phyloP scores from a whole-genome alignment of 1,140 invertebrate species.

The Drosophila kohkoa region DNA sequence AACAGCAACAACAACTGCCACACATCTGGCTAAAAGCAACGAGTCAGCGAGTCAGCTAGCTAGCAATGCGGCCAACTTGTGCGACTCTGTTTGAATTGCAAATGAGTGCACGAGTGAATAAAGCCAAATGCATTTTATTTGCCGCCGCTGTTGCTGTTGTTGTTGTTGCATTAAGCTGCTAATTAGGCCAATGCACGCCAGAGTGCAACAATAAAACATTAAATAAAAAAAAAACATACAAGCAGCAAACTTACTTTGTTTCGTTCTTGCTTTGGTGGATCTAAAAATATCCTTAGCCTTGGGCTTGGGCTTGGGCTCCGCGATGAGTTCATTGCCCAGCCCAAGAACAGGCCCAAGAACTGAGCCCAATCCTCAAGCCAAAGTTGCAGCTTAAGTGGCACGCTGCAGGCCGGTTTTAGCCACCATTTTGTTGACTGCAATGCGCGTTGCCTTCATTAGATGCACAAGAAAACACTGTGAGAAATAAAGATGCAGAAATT shows the following conservation, averaged over 20 bases:
- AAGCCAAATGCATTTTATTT: conserved; percentile 50
- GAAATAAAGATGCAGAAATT: not conserved
- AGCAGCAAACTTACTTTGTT: conserved; percentile 16
- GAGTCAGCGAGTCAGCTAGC: conserved; percentile 35
- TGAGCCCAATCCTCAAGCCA: conserved; percentile 13
- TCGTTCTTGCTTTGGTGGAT: conserved; percentile 30
- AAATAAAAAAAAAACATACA: too few relatives aligned
- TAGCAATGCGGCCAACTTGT: conserved; percentile 67
- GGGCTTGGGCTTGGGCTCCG: conserved; percentile 44
- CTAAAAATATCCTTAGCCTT: conserved; percentile 78
- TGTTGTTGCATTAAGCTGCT: conserved; percentile 34
- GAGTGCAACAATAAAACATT: conserved; percentile 1
- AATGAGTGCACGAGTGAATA: conserved; percentile 67
- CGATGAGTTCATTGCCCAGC: conserved; percentile 53
- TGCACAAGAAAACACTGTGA: conserved; percentile 1
- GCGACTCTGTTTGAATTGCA: conserved; percentile 72
- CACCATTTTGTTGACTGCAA: conserved; percentile 27
- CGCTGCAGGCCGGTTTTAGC: conserved; percentile 34
- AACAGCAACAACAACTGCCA: conserved; percentile 8
- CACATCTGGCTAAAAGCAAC: conserved; percentile 73
- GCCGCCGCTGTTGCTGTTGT: conserved; percentile 3
- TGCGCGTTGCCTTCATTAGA: conserved; percentile 8
- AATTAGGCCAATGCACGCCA: conserved; percentile 70
- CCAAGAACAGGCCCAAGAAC: not conserved
- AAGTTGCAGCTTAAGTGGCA: conserved; percentile 9